Evolutionary conservation across 2,113 vertebrate species (phyloP).

Genomic region (Epinephelus cyanopodus): DNA sequence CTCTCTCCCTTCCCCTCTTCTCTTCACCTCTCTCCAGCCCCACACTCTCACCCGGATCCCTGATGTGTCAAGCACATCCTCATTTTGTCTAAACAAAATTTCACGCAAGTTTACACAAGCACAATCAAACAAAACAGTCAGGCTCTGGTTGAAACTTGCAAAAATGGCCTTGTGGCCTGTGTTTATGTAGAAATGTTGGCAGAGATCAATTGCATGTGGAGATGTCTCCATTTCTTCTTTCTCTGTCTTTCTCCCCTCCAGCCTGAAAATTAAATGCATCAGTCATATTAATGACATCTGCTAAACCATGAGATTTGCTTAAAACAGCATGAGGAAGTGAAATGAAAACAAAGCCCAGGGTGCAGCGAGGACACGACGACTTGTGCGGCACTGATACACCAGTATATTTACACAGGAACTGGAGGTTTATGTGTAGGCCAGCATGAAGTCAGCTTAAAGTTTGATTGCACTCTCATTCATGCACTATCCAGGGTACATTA

Average conservation of each 20-base stretch:
- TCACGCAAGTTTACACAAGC: slow-evolving; percentile 63
- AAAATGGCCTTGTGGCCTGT: slow-evolving; percentile 32
- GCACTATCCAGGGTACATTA: not conserved
- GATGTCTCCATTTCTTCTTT: slow-evolving; percentile 26
- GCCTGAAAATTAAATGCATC: slow-evolving; percentile 42
- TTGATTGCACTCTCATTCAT: not conserved
- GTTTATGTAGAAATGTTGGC: slow-evolving; percentile 58
- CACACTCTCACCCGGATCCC: not conserved
- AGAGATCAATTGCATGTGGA: slow-evolving; percentile 27
- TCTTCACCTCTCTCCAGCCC: not conserved
- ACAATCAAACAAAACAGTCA: slow-evolving; percentile 61
- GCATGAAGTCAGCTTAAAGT: not conserved
- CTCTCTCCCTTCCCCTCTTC: not conserved
- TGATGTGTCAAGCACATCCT: slow-evolving; percentile 57
- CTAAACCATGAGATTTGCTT: slow-evolving; percentile 31
- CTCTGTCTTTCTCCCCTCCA: not conserved
- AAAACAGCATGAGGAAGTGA: slow-evolving; percentile 28
- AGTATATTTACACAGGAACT: slow-evolving; percentile 16
- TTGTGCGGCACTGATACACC: not conserved
- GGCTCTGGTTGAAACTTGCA: slow-evolving; percentile 49
- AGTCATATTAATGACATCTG: slow-evolving; percentile 40
- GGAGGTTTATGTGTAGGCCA: not conserved
- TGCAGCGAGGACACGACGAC: slow-evolving; percentile 22
- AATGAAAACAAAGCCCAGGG: slow-evolving; percentile 38
- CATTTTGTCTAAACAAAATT: slow-evolving; percentile 60